Evolutionary conservation across 2,888 invertebrate genomes (phyloP), one percentile per base, ranked within the genome.

Genomic region (Trilocha varians): DNA sequence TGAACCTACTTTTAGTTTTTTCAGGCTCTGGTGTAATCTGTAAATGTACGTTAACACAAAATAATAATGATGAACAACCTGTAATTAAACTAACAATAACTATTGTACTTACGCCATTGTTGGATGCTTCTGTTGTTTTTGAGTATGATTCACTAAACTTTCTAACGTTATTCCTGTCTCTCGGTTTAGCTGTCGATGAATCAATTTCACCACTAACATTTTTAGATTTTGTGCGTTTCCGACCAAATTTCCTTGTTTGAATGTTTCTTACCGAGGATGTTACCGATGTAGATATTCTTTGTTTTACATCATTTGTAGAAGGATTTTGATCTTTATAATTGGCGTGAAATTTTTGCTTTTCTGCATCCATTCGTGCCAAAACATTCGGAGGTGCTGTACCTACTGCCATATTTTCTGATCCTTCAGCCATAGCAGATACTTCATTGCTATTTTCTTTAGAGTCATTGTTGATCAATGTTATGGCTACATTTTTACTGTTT

Each of bases 1-100:
- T 89, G 71, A 86, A 90, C 57, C 88, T 78, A 65, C 78, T 79
- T 60, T 80, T 77, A 54, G 78, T 70, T 63, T 87, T 87, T 59
- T 84, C 83, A 40, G 71, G 62, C 56, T 82, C 85, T 48, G 73
- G 62, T 53, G 62, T 70, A 57, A 83, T 82, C 84, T 85, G 78
- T 62, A 78, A 78, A 59, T 49, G 47, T 48, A 44, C 32, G 45
- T 53, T 46, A 52, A 43, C 44, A 41, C 40, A 40, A 44, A 46
- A 36, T 43, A 47, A 41, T 39, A 42, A 16, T 32, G 34, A 16
- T 42, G 6, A 32, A 13, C 16, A n/a, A 42, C 14, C 13, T 39
- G n/a, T 41, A 38, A 16, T 32, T 17, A 16, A 16, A 9, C 33
- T 34, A 32, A 34, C 38, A 25, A 9, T 9, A 25, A 25, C 32